Evolutionary conservation across 1,140 invertebrate genomes (phyloP).

Genomic region (Lordiphosa stackelbergi): DNA sequence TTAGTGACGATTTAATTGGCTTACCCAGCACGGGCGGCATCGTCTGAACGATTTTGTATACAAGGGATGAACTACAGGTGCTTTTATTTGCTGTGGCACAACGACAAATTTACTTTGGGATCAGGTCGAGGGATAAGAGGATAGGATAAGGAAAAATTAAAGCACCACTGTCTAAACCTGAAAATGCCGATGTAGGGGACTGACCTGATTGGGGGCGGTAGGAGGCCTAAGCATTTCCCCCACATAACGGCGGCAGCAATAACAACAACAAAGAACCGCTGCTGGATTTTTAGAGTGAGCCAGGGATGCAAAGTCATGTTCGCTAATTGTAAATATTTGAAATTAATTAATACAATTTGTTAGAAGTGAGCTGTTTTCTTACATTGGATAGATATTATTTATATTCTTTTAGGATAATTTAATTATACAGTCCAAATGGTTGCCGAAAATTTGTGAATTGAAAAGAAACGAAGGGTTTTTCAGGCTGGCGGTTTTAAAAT

Average conservation of each 20-base stretch:
- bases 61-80: slow-evolving; percentile 58
- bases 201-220: slow-evolving; percentile 49
- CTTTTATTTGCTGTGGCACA: slow-evolving; percentile 40
- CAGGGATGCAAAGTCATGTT: background rate
- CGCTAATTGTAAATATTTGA: too few species aligned
- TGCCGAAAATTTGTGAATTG: too few species aligned
- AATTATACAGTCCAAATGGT: too few species aligned
- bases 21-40: too few species aligned
- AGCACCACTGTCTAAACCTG: slow-evolving; percentile 42
- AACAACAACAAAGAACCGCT: slow-evolving; percentile 34
- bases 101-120: slow-evolving; percentile 26
- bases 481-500: too few species aligned
- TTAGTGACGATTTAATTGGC: slow-evolving; percentile 50
- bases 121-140: slow-evolving; percentile 21
- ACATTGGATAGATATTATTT: too few species aligned
- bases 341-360: too few species aligned
- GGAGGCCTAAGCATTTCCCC: slow-evolving; percentile 42
- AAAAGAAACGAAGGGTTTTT: too few species aligned
- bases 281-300: slow-evolving; percentile 47
- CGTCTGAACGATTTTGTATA: slow-evolving; percentile 36
- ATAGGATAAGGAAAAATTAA: slow-evolving; percentile 4
- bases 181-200: slow-evolving; percentile 41
- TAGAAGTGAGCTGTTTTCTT: too few species aligned
- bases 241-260: slow-evolving; percentile 7
- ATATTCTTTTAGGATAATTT: too few species aligned